Conservation (phyloP, 2,888 invertebrate species). For the Pollenia amentaria region DNA sequence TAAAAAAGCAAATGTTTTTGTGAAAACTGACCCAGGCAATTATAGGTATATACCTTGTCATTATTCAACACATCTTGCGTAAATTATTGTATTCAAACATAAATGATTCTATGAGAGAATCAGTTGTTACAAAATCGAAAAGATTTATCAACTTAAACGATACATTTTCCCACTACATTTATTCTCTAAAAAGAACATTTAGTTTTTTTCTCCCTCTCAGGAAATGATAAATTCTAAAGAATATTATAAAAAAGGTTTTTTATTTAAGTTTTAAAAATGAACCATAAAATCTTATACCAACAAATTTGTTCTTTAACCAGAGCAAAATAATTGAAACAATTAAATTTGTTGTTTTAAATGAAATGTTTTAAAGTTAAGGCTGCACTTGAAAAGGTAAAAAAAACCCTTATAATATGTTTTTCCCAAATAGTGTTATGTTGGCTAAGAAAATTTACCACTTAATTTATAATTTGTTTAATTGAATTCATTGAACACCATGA, state of each 20-base stretch:
- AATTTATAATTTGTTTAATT: neutral
- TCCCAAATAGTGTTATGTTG: neutral
- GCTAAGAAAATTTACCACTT: neutral
- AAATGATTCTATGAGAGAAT: constrained; percentile 2
- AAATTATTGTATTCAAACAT: constrained; percentile 20
- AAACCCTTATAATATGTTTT: neutral
- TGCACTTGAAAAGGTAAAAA: neutral
- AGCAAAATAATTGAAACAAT: neutral
- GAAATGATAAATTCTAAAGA: neutral
- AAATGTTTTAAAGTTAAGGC: neutral
- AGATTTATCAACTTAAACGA: constrained; percentile 54
- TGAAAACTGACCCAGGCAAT: constrained; percentile 61
- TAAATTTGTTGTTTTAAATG: neutral
- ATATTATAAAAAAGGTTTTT: constrained; percentile 35
- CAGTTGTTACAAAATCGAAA: constrained; percentile 16
- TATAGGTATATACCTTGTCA: constrained; percentile 47
- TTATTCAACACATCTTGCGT: constrained; percentile 48
- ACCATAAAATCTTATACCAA: neutral
- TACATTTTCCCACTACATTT: neutral
- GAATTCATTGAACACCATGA: neutral
- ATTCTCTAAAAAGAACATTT: too few species aligned
- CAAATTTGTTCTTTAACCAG: neutral
- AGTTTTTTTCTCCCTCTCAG: too few species aligned
- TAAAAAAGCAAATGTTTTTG: constrained; percentile 21
- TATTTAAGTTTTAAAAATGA: neutral